Percentiles rank a stretch among this genome's conserved stretches.
Conservation (phyloP, 2,888 invertebrate genomes). For the Nesidiocoris tenuis region DNA sequence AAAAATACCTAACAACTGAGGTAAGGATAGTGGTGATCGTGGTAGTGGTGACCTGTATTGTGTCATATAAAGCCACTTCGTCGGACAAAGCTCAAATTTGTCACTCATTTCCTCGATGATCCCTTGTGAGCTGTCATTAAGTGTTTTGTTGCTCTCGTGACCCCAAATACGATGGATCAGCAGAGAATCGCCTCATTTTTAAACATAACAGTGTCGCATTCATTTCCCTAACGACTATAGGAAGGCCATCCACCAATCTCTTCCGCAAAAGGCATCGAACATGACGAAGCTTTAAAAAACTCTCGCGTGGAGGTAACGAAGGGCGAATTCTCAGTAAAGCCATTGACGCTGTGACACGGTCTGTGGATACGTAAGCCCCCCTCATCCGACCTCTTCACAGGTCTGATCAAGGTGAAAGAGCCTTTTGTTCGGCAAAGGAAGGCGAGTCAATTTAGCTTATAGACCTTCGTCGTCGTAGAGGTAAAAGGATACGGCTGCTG, state of each 20-base stretch:
- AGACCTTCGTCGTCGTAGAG: constrained; percentile 9
- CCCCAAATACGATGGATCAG: too few species aligned
- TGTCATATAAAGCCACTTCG: too few species aligned
- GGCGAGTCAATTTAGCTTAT: constrained; percentile 32
- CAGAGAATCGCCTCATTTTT: neutral
- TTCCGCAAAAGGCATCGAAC: neutral
- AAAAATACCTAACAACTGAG: too few species aligned
- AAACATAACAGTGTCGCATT: too few species aligned
- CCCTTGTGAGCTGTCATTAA: too few species aligned
- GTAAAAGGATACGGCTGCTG: neutral
- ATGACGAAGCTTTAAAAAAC: neutral
- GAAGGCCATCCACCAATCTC: neutral
- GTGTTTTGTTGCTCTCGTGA: too few species aligned
- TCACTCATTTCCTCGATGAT: too few species aligned
- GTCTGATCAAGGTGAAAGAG: constrained; percentile 17
- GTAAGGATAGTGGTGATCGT: too few species aligned
- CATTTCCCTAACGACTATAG: neutral
- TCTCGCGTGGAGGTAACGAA: neutral
- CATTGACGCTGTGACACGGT: neutral
- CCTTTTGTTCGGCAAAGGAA: constrained; percentile 14
- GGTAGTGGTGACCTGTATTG: too few species aligned
- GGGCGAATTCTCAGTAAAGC: neutral
- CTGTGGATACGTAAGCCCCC: neutral
- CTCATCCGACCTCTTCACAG: neutral
- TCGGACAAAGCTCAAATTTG: too few species aligned